Conservation (phyloP, 2,797 vertebrate genomes). For the Clangula hyemalis region DNA sequence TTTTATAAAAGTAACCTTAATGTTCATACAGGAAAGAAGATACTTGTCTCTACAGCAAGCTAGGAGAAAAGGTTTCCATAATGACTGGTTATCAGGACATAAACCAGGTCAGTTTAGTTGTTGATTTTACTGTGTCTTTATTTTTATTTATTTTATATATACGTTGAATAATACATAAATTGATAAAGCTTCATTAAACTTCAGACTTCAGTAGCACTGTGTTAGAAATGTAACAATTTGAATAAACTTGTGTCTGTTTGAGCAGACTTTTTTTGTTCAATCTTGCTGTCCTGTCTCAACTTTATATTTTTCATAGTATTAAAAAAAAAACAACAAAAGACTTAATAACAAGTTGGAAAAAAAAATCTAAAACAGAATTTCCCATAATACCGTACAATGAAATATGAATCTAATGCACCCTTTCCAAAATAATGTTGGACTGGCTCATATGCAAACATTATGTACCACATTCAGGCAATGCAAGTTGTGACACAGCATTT, state of each 20-base stretch:
- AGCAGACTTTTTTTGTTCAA: background rate
- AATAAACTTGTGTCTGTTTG: background rate
- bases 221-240: background rate
- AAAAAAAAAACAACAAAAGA: background rate
- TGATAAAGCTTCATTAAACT: background rate
- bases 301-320: background rate
- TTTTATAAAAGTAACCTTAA: background rate
- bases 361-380: background rate
- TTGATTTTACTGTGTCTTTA: background rate
- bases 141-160: background rate
- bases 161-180: background rate
- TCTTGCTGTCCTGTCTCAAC: background rate
- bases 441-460: background rate
- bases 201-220: background rate
- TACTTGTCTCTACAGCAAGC: constrained; percentile 88
- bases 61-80: constrained; percentile 82
- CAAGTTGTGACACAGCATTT: background rate
- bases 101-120: constrained; percentile 80
- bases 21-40: constrained; percentile 84
- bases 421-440: background rate
- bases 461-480: background rate
- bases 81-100: constrained; percentile 85
- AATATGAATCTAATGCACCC: background rate
- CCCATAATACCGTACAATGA: background rate
- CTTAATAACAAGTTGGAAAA: background rate